Evolutionary conservation across 2,113 vertebrate species (phyloP).

Genomic region (Calypte anna): DNA sequence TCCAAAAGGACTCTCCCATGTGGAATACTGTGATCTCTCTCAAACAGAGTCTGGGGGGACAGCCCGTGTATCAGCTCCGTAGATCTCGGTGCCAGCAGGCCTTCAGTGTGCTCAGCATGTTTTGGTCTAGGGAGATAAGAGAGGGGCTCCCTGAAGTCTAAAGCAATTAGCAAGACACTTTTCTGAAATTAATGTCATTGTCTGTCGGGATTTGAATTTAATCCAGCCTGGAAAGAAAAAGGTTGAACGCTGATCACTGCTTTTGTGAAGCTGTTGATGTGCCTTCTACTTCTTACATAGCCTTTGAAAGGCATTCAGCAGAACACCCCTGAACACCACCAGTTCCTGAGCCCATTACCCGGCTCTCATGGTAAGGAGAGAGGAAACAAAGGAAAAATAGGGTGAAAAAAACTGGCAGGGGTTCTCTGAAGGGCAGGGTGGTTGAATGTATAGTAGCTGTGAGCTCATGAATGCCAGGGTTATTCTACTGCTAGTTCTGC

Average conservation of each 20-base stretch:
- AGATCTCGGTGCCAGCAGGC: not conserved
- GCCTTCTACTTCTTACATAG: not conserved
- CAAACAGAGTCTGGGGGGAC: not conserved
- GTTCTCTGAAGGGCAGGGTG: not conserved
- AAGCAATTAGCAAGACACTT: not conserved
- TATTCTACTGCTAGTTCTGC: not conserved
- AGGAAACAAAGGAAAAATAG: not conserved
- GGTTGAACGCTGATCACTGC: not conserved
- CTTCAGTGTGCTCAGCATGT: rapidly evolving
- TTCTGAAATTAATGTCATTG: not conserved
- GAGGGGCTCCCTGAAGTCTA: not conserved
- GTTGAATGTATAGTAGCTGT: not conserved
- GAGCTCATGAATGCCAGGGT: not conserved
- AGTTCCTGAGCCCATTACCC: not conserved
- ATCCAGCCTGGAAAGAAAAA: not conserved
- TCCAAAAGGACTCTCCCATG: not conserved
- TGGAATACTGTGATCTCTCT: not conserved
- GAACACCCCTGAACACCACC: too few species aligned
- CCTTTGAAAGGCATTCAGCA: not conserved
- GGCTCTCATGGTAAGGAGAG: not conserved
- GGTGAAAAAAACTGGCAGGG: not conserved
- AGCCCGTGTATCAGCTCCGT: not conserved
- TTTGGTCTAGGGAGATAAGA: not conserved
- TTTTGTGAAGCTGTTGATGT: not conserved
- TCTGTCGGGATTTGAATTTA: not conserved